These are phyloP conservation scores for Turnix velox DNA, from an alignment of 2,113 vertebrate genomes.

Conservation along the genomic window DNA sequence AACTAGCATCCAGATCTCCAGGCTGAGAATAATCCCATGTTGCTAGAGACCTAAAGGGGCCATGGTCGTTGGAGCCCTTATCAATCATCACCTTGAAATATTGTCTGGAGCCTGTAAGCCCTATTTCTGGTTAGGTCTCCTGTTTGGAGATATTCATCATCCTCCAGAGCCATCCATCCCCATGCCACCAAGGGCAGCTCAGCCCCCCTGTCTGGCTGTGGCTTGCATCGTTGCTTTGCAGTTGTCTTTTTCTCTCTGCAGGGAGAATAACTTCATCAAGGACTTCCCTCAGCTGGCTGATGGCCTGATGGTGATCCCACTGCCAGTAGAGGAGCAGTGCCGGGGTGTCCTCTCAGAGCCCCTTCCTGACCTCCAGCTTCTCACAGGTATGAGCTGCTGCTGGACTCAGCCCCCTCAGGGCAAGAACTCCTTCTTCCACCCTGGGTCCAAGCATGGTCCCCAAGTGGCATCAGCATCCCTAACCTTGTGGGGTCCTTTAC, in stretches of 20 bases:
- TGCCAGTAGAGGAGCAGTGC: conserved; percentile 96
- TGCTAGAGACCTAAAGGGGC: not conserved
- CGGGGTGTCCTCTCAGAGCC: conserved; percentile 93
- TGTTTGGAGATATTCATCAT: not conserved
- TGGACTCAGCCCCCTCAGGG: rapidly evolving
- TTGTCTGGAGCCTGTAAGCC: not conserved
- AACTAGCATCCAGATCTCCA: not conserved
- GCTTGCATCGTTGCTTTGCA: conserved; percentile 30
- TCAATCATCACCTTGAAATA: not conserved
- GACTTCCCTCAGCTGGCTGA: conserved; percentile 97
- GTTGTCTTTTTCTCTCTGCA: conserved; percentile 72
- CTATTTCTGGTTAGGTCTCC: not conserved
- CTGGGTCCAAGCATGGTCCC: not conserved
- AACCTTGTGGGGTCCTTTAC: rapidly evolving
- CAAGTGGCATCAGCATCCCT: not conserved
- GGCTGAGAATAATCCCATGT: not conserved
- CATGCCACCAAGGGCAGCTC: rapidly evolving
- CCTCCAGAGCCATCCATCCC: not conserved
- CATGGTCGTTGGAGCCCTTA: not conserved
- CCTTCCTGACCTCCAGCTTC: conserved; percentile 87
- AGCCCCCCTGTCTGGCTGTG: not conserved
- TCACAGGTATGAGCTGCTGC: conserved; percentile 80
- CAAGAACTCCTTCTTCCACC: not conserved
- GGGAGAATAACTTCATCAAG: conserved; percentile 99
- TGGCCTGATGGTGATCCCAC: conserved; percentile 91